These are phyloP conservation scores for Beris chalybata DNA, from an alignment of 2,888 invertebrate species.

Conservation along the genomic window DNA sequence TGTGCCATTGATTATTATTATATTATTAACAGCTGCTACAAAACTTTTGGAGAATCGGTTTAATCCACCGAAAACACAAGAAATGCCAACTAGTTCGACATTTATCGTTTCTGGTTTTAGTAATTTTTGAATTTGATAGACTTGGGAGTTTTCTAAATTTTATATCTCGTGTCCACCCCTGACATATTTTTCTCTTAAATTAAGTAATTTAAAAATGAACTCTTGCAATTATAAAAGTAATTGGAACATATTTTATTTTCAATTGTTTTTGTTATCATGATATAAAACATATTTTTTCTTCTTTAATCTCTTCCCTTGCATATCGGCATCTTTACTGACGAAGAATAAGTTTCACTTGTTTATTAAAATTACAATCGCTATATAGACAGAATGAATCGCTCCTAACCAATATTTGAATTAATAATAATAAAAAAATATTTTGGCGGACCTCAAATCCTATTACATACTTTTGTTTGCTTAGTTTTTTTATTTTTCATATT, in stretches of 20 bases:
- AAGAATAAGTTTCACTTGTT: conserved; percentile 15
- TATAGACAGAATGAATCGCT: conserved; percentile 17
- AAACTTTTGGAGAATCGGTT: too few species aligned
- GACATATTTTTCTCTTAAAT: too few species aligned
- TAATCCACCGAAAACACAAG: too few species aligned
- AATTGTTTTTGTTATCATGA: conserved; percentile 18
- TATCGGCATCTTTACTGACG: conserved; percentile 25
- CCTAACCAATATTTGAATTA: conserved; percentile 22
- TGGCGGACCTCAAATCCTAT: not conserved
- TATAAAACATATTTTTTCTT: conserved; percentile 24
- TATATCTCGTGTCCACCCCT: too few species aligned
- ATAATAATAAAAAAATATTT: not conserved
- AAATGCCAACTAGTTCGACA: too few species aligned
- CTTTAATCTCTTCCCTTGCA: conserved; percentile 7
- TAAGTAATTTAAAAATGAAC: too few species aligned
- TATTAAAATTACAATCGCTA: conserved; percentile 7
- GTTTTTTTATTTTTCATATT: not conserved
- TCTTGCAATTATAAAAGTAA: not conserved
- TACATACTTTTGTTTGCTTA: not conserved
- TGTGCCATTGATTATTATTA: too few species aligned
- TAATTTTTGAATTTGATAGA: too few species aligned
- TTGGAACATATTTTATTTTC: conserved; percentile 5
- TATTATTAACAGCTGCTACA: too few species aligned
- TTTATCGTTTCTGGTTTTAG: too few species aligned
- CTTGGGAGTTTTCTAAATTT: too few species aligned